phyloP scores from a whole-genome alignment of 2,888 invertebrate genomes.

The Ectobius pallidus region DNA sequence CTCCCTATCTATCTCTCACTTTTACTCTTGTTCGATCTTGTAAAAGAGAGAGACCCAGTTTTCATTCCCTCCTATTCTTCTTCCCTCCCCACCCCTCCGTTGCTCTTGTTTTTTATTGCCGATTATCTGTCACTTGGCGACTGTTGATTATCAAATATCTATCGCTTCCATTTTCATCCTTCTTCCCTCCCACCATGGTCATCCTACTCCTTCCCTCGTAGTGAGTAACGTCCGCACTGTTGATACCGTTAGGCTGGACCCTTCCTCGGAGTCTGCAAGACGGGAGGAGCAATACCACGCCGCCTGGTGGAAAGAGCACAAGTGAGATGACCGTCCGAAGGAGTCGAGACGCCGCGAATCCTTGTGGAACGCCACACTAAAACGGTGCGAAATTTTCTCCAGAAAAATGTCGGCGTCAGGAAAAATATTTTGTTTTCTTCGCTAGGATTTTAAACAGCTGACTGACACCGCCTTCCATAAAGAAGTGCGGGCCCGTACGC shows the following conservation, averaged over 20 bases:
- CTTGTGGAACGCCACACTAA: too few species aligned
- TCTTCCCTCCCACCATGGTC: neutral
- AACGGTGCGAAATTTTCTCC: too few species aligned
- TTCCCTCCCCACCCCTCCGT: neutral
- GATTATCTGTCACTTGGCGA: neutral
- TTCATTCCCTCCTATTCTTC: constrained; percentile 8
- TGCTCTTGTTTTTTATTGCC: neutral
- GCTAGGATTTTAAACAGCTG: too few species aligned
- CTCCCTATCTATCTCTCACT: constrained; percentile 32
- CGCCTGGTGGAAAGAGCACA: neutral
- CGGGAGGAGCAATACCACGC: neutral
- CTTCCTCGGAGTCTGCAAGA: too few species aligned
- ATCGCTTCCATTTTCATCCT: too few species aligned
- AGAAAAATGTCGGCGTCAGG: too few species aligned
- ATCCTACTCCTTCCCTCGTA: too few species aligned
- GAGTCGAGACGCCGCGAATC: too few species aligned
- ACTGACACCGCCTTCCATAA: too few species aligned
- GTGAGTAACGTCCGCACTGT: neutral
- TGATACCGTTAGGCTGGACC: neutral
- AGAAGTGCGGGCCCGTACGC: neutral
- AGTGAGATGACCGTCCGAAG: neutral
- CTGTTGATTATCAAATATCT: neutral
- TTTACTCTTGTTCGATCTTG: constrained; percentile 30
- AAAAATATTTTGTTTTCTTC: too few species aligned
- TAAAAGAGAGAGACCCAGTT: constrained; percentile 26